Evolutionary conservation across 2,888 invertebrate genomes (phyloP).

Genomic region (Mesorhabditis spiculigera): DNA sequence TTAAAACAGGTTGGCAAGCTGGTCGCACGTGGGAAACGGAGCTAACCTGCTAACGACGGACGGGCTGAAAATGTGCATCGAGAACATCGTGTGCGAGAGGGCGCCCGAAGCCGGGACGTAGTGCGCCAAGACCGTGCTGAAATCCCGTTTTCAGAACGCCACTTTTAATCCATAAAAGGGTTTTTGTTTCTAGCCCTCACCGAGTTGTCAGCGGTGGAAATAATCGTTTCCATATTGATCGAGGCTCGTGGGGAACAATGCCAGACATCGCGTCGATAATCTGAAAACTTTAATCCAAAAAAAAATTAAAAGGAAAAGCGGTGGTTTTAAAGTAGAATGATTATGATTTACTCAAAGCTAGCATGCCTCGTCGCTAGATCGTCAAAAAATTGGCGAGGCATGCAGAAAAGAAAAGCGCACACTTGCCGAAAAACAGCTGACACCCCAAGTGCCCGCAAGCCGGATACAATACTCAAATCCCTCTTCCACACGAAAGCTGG

Average conservation of each 20-base stretch:
- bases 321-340: too few relatives aligned
- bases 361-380: not conserved
- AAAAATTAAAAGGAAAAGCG: too few relatives aligned
- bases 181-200: slow-evolving; percentile 9
- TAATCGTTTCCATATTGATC: slow-evolving; percentile 12
- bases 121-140: slow-evolving; percentile 38
- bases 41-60: slow-evolving; percentile 33
- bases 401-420: slow-evolving; percentile 1
- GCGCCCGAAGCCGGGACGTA: slow-evolving; percentile 50
- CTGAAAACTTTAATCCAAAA: not conserved
- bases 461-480: too few relatives aligned
- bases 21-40: not conserved
- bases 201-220: slow-evolving; percentile 35
- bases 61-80: slow-evolving; percentile 49
- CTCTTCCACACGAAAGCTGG: too few relatives aligned
- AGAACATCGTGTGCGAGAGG: slow-evolving; percentile 47
- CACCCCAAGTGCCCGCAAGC: too few relatives aligned
- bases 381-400: not conserved
- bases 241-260: not conserved
- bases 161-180: not conserved
- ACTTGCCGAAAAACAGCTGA: too few relatives aligned
- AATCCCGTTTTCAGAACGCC: slow-evolving; percentile 12
- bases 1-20: not conserved
- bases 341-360: not conserved
- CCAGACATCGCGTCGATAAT: not conserved